phyloP scores from a whole-genome alignment of 1,140 invertebrate genomes.

The Panagrolaimus sp. region DNA sequence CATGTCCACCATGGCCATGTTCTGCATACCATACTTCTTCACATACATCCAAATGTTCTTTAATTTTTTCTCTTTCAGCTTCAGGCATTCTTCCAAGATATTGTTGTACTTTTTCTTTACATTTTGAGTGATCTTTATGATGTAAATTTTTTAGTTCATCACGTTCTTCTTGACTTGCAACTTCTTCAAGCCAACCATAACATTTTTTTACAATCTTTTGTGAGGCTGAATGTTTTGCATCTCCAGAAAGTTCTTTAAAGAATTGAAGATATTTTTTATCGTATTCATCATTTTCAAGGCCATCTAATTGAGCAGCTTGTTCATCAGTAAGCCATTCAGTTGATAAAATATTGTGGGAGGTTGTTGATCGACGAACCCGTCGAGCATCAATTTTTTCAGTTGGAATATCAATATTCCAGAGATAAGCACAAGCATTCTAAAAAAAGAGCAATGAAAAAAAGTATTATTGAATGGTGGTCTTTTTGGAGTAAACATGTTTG shows the following conservation, averaged over 20 bases:
- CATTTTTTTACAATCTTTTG: slow-evolving; percentile 1
- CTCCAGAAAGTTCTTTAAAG: background rate
- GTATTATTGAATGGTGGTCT: no score
- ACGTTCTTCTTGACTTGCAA: background rate
- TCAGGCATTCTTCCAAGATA: background rate
- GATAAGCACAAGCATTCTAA: no score
- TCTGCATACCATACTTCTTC: slow-evolving; percentile 3
- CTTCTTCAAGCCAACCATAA: slow-evolving; percentile 12
- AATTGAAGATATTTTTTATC: background rate
- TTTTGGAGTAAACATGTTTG: no score
- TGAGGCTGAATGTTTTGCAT: background rate
- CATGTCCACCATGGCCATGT: slow-evolving; percentile 5
- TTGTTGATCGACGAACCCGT: slow-evolving; percentile 2
- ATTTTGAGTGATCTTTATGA: background rate
- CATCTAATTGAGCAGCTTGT: background rate
- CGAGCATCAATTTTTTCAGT: background rate
- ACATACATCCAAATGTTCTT: background rate
- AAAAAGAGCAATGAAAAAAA: no score
- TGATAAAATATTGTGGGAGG: background rate
- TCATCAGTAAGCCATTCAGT: background rate
- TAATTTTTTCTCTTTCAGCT: background rate
- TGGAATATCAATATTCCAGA: no score
- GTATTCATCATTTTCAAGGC: background rate
- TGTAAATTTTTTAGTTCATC: background rate
- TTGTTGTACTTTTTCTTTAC: slow-evolving; percentile 2